Evolutionary conservation across 2,888 invertebrate species (phyloP).

Genomic region (Subacronicta megacephala): DNA sequence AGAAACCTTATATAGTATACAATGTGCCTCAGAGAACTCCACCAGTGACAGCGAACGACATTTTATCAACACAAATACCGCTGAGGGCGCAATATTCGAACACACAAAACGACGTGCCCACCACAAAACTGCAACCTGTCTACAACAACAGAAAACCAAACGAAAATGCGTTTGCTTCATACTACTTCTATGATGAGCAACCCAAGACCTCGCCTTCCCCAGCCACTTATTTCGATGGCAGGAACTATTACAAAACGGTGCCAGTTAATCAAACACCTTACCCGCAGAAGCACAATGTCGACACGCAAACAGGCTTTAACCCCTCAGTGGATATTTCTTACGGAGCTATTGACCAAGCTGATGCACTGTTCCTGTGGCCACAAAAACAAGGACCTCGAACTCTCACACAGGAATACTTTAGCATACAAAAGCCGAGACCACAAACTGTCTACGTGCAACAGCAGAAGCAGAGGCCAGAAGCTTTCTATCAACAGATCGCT

Average conservation of each 20-base stretch:
- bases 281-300: constrained; percentile 72
- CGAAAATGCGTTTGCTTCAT: constrained; percentile 89
- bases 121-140: constrained; percentile 88
- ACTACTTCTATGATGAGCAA: constrained; percentile 92
- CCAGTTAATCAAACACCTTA: constrained; percentile 68
- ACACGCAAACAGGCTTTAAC: constrained; percentile 74
- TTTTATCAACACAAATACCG: constrained; percentile 91
- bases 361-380: constrained; percentile 85
- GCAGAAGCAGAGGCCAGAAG: constrained; percentile 82
- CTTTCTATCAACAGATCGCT: constrained; percentile 91
- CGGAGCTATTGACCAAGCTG: constrained; percentile 83
- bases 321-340: constrained; percentile 83
- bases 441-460: constrained; percentile 81
- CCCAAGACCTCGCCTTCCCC: constrained; percentile 89
- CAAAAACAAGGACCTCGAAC: constrained; percentile 87
- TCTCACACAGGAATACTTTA: constrained; percentile 87
- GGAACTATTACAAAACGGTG: constrained; percentile 84
- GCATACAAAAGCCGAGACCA: constrained; percentile 83
- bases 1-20: constrained; percentile 87
- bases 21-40: constrained; percentile 82
- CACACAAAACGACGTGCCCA: constrained; percentile 87
- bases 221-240: constrained; percentile 83
- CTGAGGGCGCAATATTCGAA: constrained; percentile 90
- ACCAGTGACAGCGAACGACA: constrained; percentile 73
- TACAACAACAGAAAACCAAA: constrained; percentile 80